Evolutionary conservation across 2,888 invertebrate species (phyloP).

Genomic region (Stenurella melanura): DNA sequence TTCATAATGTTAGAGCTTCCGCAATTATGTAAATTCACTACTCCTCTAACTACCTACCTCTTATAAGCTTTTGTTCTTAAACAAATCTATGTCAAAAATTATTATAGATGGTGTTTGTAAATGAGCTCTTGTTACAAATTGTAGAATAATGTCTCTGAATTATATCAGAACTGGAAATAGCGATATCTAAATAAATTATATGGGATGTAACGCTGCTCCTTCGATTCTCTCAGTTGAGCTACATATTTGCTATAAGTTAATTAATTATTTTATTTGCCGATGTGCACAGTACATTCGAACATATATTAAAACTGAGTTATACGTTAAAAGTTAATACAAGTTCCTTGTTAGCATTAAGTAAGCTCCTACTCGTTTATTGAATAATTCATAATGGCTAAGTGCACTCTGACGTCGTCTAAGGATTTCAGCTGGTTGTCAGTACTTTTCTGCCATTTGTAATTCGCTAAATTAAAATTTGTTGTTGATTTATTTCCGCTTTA

Average conservation of each 20-base stretch:
- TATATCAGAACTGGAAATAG: background rate
- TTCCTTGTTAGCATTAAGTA: background rate
- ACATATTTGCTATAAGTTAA: background rate
- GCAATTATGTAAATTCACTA: slow-evolving; percentile 70
- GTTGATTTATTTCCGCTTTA: no score
- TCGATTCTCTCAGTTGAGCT: background rate
- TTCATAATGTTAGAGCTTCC: slow-evolving; percentile 69
- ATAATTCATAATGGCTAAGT: background rate
- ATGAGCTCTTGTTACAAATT: slow-evolving; percentile 7
- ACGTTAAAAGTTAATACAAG: background rate
- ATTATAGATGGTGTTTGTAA: slow-evolving; percentile 8
- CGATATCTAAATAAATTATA: slow-evolving; percentile 21
- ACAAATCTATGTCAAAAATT: slow-evolving; percentile 54
- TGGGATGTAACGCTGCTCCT: background rate
- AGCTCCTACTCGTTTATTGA: background rate
- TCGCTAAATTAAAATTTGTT: no score
- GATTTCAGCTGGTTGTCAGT: no score
- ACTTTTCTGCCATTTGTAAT: no score
- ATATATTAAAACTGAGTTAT: background rate
- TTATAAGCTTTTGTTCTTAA: slow-evolving; percentile 55
- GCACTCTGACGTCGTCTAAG: background rate
- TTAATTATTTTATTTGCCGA: background rate
- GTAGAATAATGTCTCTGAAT: slow-evolving; percentile 27
- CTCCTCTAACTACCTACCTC: slow-evolving; percentile 62
- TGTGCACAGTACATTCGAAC: background rate